Base-by-base conservation (phyloP, 2,888 invertebrate species). In the Megamerina dolium region DNA sequence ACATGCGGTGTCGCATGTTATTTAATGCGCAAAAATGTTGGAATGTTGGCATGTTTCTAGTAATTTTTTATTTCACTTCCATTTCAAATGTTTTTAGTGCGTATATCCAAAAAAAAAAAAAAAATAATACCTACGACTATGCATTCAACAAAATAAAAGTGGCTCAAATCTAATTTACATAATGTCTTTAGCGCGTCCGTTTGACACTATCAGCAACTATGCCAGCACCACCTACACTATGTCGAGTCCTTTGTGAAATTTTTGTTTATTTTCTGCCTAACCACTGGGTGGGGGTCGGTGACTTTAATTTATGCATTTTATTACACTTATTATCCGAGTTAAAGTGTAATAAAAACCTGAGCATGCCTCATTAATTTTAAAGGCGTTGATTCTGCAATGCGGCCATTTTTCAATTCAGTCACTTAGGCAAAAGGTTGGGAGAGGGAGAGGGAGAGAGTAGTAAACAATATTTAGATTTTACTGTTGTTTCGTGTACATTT, bases 271-370 rank as follows among this genome's bases (percentile, higher is more conserved):
- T n/a, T n/a, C n/a, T n/a, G n/a, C n/a, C n/a, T n/a, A n/a, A n/a
- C n/a, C 14, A 3, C 29, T 14, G 17, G 36, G 34, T 35, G 20
- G 27, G 32, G 16, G 41, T 33, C 33, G 26, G 38, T 43, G 38
- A 29, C 41, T 41, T 40, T 45, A 45, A 45, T 45, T 45, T 45
- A 45, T 45, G 38, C 39, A 19, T 21, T 41, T 36, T 41, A 41
- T 41, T 41, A 41, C 35, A 41, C 41, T 19, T 34, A 60, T 66
- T 65, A 63, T 60, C 63, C 67, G 62, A 68, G 68, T 69, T 68
- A 68, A 70, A 68, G 66, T 64, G 68, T 68, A 63, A 68, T 70
- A 69, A 68, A 68, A 70, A 60, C 60, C 66, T 54, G 61, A 68
- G 61, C 64, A 70, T 64, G 70, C 57, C 64, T 68, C 70, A 68